Percentiles rank a stretch among this genome's conserved stretches.
phyloP scores from a whole-genome alignment of 2,888 invertebrate genomes.

The Antheraea yamamai region DNA sequence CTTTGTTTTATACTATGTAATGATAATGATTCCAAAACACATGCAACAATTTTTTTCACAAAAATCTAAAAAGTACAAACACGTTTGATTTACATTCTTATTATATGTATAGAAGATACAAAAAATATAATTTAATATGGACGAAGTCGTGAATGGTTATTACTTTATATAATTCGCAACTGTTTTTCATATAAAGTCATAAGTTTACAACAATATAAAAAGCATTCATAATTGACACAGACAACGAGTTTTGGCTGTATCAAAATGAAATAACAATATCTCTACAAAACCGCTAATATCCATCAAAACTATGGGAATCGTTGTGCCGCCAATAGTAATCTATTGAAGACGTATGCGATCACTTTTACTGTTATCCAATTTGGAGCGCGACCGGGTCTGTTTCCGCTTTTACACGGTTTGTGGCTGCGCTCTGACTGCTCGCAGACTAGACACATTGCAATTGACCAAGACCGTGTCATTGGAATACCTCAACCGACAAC shows the following conservation, averaged over 20 bases:
- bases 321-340: slow-evolving; percentile 56
- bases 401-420: slow-evolving; percentile 80
- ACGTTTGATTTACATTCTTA: too few relatives aligned
- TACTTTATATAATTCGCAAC: neutral
- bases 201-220: neutral
- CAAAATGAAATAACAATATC: slow-evolving; percentile 34
- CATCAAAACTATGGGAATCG: slow-evolving; percentile 60
- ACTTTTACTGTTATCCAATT: slow-evolving; percentile 82
- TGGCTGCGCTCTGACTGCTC: slow-evolving; percentile 52
- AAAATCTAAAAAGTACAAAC: too few relatives aligned
- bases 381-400: slow-evolving; percentile 72
- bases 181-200: neutral
- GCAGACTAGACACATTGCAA: slow-evolving; percentile 68
- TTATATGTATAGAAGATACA: too few relatives aligned
- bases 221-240: neutral
- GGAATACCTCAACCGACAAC: slow-evolving; percentile 59
- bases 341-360: slow-evolving; percentile 76
- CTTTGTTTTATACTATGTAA: too few relatives aligned
- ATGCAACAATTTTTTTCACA: too few relatives aligned
- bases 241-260: slow-evolving; percentile 23
- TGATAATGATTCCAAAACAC: too few relatives aligned
- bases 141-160: too few relatives aligned
- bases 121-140: too few relatives aligned
- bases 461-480: slow-evolving; percentile 65
- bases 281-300: slow-evolving; percentile 58